These are phyloP conservation scores for Tetragnatha versicolor DNA, from an alignment of 1,140 invertebrate species.

Conservation along the genomic window DNA sequence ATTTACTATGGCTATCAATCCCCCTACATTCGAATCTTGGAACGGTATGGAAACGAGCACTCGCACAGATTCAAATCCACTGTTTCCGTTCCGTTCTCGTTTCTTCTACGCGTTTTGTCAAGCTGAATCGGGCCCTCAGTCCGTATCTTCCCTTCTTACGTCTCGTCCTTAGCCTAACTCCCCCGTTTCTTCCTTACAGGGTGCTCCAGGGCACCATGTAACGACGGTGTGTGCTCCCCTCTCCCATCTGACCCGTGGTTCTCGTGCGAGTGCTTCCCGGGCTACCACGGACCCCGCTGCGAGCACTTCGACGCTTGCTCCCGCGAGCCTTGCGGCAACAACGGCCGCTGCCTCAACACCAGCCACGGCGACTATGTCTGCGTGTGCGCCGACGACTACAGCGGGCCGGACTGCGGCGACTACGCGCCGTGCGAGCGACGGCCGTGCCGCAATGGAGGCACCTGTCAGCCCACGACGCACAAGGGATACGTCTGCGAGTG, in stretches of 20 bases:
- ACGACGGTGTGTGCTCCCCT: background rate
- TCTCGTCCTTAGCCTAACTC: too few relatives aligned
- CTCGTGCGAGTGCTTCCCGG: conserved; percentile 1
- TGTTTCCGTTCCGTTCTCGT: too few relatives aligned
- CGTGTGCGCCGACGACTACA: conserved; percentile 28
- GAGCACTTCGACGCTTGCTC: conserved; percentile 21
- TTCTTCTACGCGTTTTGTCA: too few relatives aligned
- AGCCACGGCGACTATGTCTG: conserved; percentile 39
- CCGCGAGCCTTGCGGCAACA: conserved; percentile 20
- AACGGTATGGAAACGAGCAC: too few relatives aligned
- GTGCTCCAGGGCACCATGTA: too few relatives aligned
- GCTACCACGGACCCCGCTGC: conserved; percentile 21
- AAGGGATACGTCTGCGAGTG: conserved; percentile 84
- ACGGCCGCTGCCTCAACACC: conserved; percentile 22
- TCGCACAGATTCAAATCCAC: too few relatives aligned
- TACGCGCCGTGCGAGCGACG: conserved; percentile 71
- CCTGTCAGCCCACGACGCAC: conserved; percentile 73
- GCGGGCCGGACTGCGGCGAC: conserved; percentile 75
- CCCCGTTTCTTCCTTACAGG: too few relatives aligned
- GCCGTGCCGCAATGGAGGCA: conserved; percentile 77
- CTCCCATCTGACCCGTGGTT: background rate
- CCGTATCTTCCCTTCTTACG: too few relatives aligned
- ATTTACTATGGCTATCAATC: too few relatives aligned
- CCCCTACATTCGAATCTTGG: too few relatives aligned
- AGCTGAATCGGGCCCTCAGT: too few relatives aligned